Conservation (phyloP, 2,797 vertebrate genomes). For the Spinibarbus caldwelli region DNA sequence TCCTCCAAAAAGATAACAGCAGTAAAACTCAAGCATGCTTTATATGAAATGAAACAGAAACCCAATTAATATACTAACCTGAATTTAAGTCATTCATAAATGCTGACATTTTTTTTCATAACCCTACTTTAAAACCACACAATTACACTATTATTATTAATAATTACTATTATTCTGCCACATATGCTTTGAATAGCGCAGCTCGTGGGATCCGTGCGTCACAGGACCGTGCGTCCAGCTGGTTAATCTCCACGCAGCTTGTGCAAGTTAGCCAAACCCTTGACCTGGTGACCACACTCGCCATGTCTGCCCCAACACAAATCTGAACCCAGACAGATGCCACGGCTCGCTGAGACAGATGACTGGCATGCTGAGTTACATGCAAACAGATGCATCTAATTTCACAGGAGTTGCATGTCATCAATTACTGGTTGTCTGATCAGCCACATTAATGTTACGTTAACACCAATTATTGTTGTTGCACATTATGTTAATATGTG, state of each 20-base stretch:
- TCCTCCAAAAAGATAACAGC: neutral
- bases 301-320: neutral
- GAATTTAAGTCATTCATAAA: neutral
- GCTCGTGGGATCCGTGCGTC: slow-evolving; percentile 8
- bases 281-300: neutral
- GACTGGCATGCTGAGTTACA: neutral
- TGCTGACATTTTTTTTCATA: neutral
- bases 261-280: slow-evolving; percentile 30
- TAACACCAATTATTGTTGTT: no score
- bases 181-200: neutral
- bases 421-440: neutral
- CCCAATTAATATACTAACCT: neutral
- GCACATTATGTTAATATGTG: neutral
- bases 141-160: neutral
- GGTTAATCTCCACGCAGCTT: slow-evolving; percentile 20
- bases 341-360: neutral
- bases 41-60: neutral
- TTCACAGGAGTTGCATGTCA: neutral
- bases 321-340: slow-evolving; percentile 24
- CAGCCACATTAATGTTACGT: neutral
- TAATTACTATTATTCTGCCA: neutral
- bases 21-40: neutral
- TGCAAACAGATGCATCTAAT: neutral
- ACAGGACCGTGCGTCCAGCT: slow-evolving; percentile 16
- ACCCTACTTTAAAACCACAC: neutral